phyloP scores from a whole-genome alignment of 2,888 invertebrate genomes.

The Notocelia uddmanniana region DNA sequence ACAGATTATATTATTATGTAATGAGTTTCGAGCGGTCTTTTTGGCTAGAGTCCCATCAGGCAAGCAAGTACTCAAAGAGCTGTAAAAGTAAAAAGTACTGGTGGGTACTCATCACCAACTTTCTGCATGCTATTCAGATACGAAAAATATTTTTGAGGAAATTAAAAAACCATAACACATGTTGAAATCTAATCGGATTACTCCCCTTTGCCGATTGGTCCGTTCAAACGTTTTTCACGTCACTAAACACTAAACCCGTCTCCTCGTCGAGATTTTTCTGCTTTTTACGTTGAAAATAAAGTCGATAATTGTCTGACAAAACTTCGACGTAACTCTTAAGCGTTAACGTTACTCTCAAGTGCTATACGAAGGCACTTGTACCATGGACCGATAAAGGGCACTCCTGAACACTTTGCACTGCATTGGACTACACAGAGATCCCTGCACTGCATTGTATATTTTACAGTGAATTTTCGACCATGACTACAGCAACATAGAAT shows the following conservation, averaged over 20 bases:
- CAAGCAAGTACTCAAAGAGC: too few species aligned
- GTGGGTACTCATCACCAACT: too few species aligned
- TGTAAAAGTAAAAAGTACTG: too few species aligned
- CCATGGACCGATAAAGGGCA: constrained; percentile 58
- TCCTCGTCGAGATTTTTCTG: too few species aligned
- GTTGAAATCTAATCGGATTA: constrained; percentile 15
- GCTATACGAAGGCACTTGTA: constrained; percentile 56
- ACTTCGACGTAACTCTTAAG: constrained; percentile 3
- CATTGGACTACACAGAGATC: constrained; percentile 13
- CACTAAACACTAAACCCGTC: background rate
- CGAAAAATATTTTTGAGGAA: too few species aligned
- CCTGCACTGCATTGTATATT: background rate
- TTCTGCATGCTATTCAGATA: too few species aligned
- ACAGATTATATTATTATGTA: background rate
- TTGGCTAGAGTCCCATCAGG: too few species aligned
- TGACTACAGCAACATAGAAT: background rate
- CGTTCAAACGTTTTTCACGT: constrained; percentile 7
- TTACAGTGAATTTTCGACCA: background rate
- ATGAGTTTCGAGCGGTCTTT: background rate
- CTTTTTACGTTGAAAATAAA: constrained; percentile 11
- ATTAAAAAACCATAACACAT: background rate
- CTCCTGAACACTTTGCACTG: constrained; percentile 51
- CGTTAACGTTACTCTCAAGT: constrained; percentile 42
- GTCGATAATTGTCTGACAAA: constrained; percentile 13
- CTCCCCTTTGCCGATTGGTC: constrained; percentile 18